Base-by-base conservation (phyloP, 2,797 vertebrate genomes). In the Epinephelus malabaricus region DNA sequence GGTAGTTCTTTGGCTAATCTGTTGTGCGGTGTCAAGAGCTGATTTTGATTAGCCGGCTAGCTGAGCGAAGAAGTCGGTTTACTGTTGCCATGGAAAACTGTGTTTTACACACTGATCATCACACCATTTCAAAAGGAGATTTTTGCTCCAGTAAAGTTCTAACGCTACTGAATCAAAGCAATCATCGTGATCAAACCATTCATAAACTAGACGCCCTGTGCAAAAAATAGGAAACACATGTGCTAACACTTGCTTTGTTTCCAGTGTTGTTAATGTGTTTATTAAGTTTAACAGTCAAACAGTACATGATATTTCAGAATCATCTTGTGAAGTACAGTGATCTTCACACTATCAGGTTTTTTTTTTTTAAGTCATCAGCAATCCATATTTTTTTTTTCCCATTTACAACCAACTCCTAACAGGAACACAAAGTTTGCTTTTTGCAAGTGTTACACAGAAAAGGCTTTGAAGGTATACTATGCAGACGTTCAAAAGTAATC, bases 81-180 rank as follows among this genome's bases (percentile, higher is more conserved):
- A 71, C 60, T 63, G 83, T 91, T 85, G 74, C 85, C 61, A 87
- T 85, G 78, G 82, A 58, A 83, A 87, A 86, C 43, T 63, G 58
- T 11, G 49, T 49, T 51, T 71, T 62, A 64, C 61, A 60, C 78
- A 63, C 7, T 81, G 62, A 85, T 85, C 66, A 69, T 75, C 27
- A 54, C 43, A 25, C 7, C 49, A 18, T 49, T 71, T 74, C n/a
- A 60, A 75, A 77, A 49, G n/a, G 23, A 3, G 7, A 69, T 68
- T 82, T 82, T 50, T 30, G 49, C 51, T 66, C 45, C 18, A 19
- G 40, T 14, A 51, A 65, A 76, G 65, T 76, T 78, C 38, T 51
- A 58, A 75, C 6, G 4, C 50, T 27, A n/a, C 19, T 8, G 58
- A 74, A 73, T 75, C 69, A 79, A 55, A 76, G 76, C 17, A 54